A percentile compares a stretch with the other conserved stretches of the same genome.
Conservation (phyloP, 1,140 invertebrate genomes). For the Drosophila lini region DNA sequence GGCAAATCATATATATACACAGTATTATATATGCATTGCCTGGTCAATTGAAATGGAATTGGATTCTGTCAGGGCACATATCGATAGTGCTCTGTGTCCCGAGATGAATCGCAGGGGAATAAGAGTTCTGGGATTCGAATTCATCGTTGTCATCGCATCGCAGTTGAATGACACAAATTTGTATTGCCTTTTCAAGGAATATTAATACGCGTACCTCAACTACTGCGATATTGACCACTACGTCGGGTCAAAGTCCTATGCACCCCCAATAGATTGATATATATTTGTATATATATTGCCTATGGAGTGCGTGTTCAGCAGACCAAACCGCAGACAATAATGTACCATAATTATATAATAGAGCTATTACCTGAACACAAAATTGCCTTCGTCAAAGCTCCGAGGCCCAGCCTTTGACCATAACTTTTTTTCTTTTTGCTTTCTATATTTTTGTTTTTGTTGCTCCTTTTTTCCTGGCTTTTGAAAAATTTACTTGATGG, state of each 20-base stretch:
- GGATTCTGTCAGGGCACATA: constrained; percentile 73
- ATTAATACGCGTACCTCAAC: constrained; percentile 10
- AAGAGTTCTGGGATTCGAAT: constrained; percentile 2
- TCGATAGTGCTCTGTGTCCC: constrained; percentile 46
- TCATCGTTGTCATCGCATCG: constrained; percentile 36
- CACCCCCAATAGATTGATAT: background rate
- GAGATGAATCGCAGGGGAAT: constrained; percentile 22
- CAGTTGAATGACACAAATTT: constrained; percentile 76
- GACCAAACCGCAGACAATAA: constrained; percentile 64
- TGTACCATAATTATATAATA: constrained; percentile 80
- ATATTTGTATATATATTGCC: background rate
- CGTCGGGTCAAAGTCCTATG: constrained; percentile 37
- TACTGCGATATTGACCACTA: constrained; percentile 13
- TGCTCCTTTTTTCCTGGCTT: constrained; percentile 9
- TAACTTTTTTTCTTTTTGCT: constrained; percentile 27
- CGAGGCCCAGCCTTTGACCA: constrained; percentile 49
- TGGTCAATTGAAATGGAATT: constrained; percentile 81
- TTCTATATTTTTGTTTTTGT: background rate
- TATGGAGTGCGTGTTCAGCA: constrained; percentile 37
- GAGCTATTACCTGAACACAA: constrained; percentile 67
- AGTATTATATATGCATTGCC: constrained; percentile 77
- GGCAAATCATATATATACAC: constrained; percentile 76
- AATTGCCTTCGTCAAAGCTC: constrained; percentile 62
- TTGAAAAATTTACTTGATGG: constrained; percentile 59
- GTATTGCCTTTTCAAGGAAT: constrained; percentile 68